Evolutionary conservation across 1,140 invertebrate species (phyloP), one percentile per base, ranked within the genome.

Genomic region (Papilio aristodemus): DNA sequence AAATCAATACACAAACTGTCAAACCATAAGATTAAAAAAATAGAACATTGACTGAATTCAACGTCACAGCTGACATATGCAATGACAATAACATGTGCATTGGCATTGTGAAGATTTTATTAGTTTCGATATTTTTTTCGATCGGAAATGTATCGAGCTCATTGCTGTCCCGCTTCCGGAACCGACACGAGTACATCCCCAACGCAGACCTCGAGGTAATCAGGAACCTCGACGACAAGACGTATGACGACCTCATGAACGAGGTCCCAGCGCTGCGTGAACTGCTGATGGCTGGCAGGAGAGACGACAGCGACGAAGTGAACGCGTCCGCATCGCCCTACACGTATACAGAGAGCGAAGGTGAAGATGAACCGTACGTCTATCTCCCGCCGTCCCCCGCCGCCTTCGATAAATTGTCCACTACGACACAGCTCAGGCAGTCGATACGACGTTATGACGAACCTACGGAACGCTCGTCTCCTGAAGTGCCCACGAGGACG

Each of bases 161-260:
- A 5, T 19, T 43, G 11, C 19, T 43, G 1, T 66, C 63, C 9
- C 39, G 63, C n/a, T 50, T 66, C 10, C 63, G 39, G 13, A 66
- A 32, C 25, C 22, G 41, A 27, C 39, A 66, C 22, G 39, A 46
- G 41, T 46, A 66, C 22, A 25, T 46, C 11, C 63, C 63, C 0
- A 25, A 46, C 22, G 22, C 63, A 14, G 41, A 66, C 25, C 63
- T 66, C 11, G 63, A 66, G 11, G 13, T 46, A 8, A 32, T 66
- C 22, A 25, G 43, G 41, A 66, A 19, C 36, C 63, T 66, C 9
- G 63, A 66, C 22, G 63, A 66, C 63, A 46, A 66, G 10, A 32
- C 41, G 7, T 66, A 46, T 17, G 41, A 66, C 41, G 63, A 66
- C 13, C 25, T 66, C 19, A 46, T 66, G 63, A 32, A 66, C 10